Conservation (phyloP, 2,888 invertebrate species). For the Aethes cnicana region DNA sequence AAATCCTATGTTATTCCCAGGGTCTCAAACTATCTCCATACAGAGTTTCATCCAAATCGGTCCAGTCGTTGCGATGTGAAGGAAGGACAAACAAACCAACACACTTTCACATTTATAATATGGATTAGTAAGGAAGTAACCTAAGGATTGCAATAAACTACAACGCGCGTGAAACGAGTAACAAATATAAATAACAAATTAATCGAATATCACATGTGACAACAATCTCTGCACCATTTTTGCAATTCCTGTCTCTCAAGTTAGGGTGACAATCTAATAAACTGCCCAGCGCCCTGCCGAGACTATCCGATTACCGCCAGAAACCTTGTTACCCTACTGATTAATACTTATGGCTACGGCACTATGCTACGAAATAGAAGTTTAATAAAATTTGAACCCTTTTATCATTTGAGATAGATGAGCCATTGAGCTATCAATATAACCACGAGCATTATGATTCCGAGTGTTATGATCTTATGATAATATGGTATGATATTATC, state of each 20-base stretch:
- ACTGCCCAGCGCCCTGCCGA: constrained; percentile 70
- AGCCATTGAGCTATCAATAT: too few species aligned
- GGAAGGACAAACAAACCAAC: too few species aligned
- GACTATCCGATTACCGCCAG: constrained; percentile 71
- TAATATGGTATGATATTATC: too few species aligned
- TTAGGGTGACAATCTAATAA: constrained; percentile 80
- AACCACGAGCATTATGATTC: too few species aligned
- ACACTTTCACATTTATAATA: too few species aligned
- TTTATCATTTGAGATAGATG: constrained; percentile 17
- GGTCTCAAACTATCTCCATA: too few species aligned
- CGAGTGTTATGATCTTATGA: too few species aligned
- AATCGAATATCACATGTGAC: constrained; percentile 8
- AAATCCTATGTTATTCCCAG: too few species aligned
- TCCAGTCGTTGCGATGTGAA: too few species aligned
- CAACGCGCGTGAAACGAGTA: neutral
- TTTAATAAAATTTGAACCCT: constrained; percentile 30
- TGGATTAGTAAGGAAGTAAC: neutral
- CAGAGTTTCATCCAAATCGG: too few species aligned
- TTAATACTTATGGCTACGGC: constrained; percentile 68
- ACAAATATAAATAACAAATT: neutral
- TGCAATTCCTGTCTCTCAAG: constrained; percentile 52
- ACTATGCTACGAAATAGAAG: constrained; percentile 29
- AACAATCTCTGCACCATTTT: constrained; percentile 23
- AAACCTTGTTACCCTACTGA: constrained; percentile 79
- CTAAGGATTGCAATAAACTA: neutral